Evolutionary conservation across 2,113 vertebrate species (phyloP), one percentile per base, ranked within the genome.

Genomic region (Indicator indicator): DNA sequence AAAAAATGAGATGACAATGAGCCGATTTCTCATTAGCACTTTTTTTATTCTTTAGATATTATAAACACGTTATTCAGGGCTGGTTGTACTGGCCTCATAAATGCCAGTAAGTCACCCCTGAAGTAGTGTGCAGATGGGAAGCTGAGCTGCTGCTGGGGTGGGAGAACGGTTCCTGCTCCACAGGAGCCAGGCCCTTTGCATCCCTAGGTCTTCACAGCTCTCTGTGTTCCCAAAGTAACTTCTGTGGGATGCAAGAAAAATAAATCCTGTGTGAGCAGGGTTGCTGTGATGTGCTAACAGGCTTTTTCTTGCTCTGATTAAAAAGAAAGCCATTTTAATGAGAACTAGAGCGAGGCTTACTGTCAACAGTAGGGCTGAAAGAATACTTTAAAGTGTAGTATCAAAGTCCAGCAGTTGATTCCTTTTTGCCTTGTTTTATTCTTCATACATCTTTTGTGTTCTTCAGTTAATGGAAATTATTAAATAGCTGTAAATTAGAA

Each of bases 11-110:
- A 97, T 83, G 93, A 97, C 94, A 97, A 93, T 96, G 94, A 96
- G 60, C 93, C 94, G 96, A 92, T 95, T 94, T 94, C 93, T 96
- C 90, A 97, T 97, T 96, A 95, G 91, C 87, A 92, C 78, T 91
- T 94, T 97, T 97, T 76, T 94, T 94, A 67, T 95, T 86, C 86
- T 87, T 78, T 93, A 94, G 46, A 30, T 91, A 83, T 93, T 97
- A 94, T 88, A 95, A 94, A 95, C 59, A 16, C 75, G 17, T 89
- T 97, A 84, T 91, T 95, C 46, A 60, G 83, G 73, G 58, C 59
- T 91, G 65, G 83, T 68, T 92, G 80, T 67, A 40, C 26, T 1
- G n/a, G 19, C 18, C 33, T 82, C 11, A 6, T 32, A 60, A 81
- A 75, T 87, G 87, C 73, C 90, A 95, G 23, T 42, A 90, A 96